Evolutionary conservation across 1,140 invertebrate genomes (phyloP).

Genomic region (Wasmannia auropunctata): DNA sequence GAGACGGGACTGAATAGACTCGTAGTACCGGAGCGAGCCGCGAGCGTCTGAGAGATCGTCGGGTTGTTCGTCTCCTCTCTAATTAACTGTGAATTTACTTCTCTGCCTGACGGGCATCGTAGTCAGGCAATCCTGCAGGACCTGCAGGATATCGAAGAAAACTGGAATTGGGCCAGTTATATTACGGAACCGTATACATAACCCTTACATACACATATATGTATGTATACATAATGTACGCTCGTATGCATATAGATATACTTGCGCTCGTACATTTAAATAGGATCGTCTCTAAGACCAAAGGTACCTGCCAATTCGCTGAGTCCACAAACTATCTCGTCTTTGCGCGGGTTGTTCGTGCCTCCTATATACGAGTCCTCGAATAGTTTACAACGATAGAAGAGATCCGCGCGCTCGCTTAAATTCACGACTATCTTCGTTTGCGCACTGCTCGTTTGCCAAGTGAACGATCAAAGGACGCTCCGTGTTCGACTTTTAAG

Average conservation of each 20-base stretch:
- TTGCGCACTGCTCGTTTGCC: not conserved
- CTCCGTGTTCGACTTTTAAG: not conserved
- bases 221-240: not conserved
- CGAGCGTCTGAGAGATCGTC: conserved; percentile 38
- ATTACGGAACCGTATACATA: conserved; percentile 56
- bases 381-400: not conserved
- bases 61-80: conserved; percentile 73
- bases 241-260: conserved; percentile 47
- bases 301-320: conserved; percentile 60
- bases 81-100: conserved; percentile 75
- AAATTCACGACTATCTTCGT: conserved; percentile 31
- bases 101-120: not conserved
- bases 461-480: not conserved
- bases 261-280: conserved; percentile 66
- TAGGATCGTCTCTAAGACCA: conserved; percentile 62
- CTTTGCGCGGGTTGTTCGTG: conserved; percentile 16
- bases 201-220: not conserved
- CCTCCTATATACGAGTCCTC: conserved; percentile 21
- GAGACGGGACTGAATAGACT: conserved; percentile 64
- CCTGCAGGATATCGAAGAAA: conserved; percentile 63
- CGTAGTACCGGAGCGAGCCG: conserved; percentile 60
- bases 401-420: not conserved
- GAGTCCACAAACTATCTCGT: conserved; percentile 64
- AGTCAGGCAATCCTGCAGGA: conserved; percentile 1
- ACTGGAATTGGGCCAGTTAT: conserved; percentile 74